Base-by-base conservation (phyloP, 2,797 vertebrate species). In the Sebastes matsubarae region DNA sequence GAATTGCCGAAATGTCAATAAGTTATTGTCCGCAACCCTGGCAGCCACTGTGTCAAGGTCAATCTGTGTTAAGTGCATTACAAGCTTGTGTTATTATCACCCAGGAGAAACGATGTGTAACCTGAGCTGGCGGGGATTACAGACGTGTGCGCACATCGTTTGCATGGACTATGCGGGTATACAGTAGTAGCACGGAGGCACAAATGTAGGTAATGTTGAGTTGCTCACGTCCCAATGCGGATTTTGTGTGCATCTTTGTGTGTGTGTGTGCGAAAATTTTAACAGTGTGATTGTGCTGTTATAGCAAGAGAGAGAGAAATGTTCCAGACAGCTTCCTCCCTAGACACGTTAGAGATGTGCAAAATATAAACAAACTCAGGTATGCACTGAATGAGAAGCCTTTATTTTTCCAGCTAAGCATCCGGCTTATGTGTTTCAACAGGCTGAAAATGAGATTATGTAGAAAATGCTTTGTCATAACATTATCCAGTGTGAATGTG, bases 61-160 rank as follows among this genome's bases (percentile, higher is more conserved):
- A 87, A 66, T 82, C 85, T 82, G 83, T 55, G 77, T 82, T 87
- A 89, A 89, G 83, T 84, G 72, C 73, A 83, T 87, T 86, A 89
- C 13, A 50, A 80, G 89, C 83, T 77, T 55, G 86, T 70, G 87
- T 87, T 87, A 74, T 85, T 81, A 75, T 85, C 88, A 73, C 75
- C 65, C 54, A 1, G 29, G 78, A 75, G 81, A 80, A 68, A 71
- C 72, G 8, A 12, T 38, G 64, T 70, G 87, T 71, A 88, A 86
- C 80, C 80, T 29, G 84, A 92, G 83, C 90, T 36, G 42, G 2
- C 52, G 67, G 69, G 84, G 91, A 92, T 90, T 91, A 90, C 61
- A 75, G 55, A 58, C 16, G 0, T 20, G 64, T 42, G 25, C 68
- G 72, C 16, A 42, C 66, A 14, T 68, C 52, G 68, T 84, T 81